Conservation (phyloP, 2,113 vertebrate genomes). For the Leptobrachium leishanense region DNA sequence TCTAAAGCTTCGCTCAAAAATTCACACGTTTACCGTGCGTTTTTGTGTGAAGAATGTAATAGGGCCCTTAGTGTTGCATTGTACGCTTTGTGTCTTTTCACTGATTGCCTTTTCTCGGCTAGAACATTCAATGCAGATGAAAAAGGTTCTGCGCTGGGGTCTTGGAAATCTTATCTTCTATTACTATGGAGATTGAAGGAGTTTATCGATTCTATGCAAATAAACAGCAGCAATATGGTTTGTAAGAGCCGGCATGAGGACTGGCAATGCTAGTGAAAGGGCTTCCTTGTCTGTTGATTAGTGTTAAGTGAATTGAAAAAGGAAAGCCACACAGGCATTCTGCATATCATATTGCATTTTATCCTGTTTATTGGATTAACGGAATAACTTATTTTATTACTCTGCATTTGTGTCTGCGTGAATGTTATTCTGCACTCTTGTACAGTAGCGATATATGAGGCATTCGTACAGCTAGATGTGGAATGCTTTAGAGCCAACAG, state of each 20-base stretch:
- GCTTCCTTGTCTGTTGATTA: conserved; percentile 17
- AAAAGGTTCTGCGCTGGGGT: conserved; percentile 21
- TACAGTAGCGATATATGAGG: too few species aligned
- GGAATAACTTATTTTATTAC: too few species aligned
- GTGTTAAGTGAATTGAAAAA: conserved; percentile 20
- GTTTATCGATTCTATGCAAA: conserved; percentile 33
- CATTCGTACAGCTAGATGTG: too few species aligned
- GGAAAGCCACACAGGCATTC: conserved; percentile 21
- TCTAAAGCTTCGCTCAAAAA: too few species aligned
- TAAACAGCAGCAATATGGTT: conserved; percentile 38
- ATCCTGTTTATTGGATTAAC: not conserved
- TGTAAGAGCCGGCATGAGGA: conserved; percentile 33
- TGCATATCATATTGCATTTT: conserved; percentile 13
- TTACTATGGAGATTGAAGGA: conserved; percentile 48
- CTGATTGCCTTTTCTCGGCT: conserved; percentile 27
- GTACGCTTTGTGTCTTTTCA: conserved; percentile 20
- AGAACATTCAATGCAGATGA: conserved; percentile 43
- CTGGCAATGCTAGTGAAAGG: conserved; percentile 12
- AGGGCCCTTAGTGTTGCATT: conserved; percentile 14
- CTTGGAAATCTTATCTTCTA: conserved; percentile 47
- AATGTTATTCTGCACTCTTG: too few species aligned
- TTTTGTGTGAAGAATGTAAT: not conserved
- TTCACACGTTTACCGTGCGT: too few species aligned
- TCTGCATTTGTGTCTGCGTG: too few species aligned
- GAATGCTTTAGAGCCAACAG: too few species aligned